Percentiles rank a stretch among this genome's conserved stretches.
Conservation (phyloP, 2,113 vertebrate genomes). For the Lamprotornis superbus region DNA sequence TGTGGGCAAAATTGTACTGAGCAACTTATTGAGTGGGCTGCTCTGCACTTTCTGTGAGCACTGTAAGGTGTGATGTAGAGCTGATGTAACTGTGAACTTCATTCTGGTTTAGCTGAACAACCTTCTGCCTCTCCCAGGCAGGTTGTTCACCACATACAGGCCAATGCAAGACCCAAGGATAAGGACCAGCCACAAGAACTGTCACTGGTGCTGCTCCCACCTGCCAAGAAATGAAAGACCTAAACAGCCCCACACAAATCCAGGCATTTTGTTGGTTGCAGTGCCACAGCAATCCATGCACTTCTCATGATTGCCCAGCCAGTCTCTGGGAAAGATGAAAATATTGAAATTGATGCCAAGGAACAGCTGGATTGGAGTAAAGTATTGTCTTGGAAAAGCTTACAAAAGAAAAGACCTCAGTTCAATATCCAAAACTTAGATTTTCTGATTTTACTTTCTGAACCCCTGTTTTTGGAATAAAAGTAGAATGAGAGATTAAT, state of each 20-base stretch:
- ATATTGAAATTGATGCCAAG: background rate
- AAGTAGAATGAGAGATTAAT: background rate
- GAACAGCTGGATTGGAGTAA: background rate
- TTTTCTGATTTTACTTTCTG: background rate
- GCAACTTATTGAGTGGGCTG: background rate
- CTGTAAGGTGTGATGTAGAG: background rate
- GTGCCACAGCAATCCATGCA: background rate
- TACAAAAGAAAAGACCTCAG: background rate
- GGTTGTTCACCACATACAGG: accelerated
- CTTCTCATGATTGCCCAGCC: background rate
- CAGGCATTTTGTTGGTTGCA: background rate
- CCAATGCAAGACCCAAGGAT: background rate
- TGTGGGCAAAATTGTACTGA: background rate
- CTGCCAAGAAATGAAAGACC: background rate
- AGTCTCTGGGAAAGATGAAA: background rate
- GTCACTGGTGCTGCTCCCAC: background rate
- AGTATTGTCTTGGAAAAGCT: background rate
- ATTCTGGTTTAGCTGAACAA: background rate
- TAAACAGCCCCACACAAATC: background rate
- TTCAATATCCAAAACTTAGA: background rate
- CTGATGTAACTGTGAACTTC: background rate
- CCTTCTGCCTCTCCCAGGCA: background rate
- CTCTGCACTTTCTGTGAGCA: background rate
- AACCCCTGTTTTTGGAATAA: background rate
- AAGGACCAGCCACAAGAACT: background rate